Base-by-base conservation (phyloP, 1,140 invertebrate species). In the Monochamus saltuarius region DNA sequence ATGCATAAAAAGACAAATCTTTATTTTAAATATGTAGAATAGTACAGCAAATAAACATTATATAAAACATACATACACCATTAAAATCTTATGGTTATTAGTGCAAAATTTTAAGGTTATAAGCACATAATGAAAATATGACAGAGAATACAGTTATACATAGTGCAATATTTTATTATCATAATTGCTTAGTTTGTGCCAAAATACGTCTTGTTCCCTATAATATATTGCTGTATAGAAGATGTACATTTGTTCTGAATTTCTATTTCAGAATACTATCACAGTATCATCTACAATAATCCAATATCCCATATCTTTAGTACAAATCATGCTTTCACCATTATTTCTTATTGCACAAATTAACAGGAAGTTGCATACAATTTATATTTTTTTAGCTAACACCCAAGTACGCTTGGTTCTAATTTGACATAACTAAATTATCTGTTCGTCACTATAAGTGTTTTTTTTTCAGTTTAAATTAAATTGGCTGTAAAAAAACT, bases 111-210 rank as follows among this genome's bases (percentile, higher is more conserved):
- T 62, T n/a, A n/a, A n/a, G 10, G 11, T 7, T 40, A 55, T 29
- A 13, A 10, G 42, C 29, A 19, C 10, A 55, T 52, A 60, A 40
- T 54, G n/a, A 29, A 22, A 60, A 47, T 36, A 56, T 22, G 35
- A 58, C 17, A 59, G 52, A 55, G 59, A 65, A n/a, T 59, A 29
- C 22, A 29, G 22, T 29, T 29, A 29, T 6, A 29, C 2, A 46
- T 56, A 45, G 49, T 37, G 36, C 49, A 51, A 16, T 61, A 66
- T 60, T 61, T 53, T 29, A 65, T 47, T 63, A 62, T 51, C 50
- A 62, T 64, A 64, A 72, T 70, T 72, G 70, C 68, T 72, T 67
- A 47, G 37, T 68, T 72, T 72, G 70, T 72, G 70, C 70, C 61
- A 58, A 60, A 64, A 64, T 56, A 68, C 57, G 53, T 61, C 58